Conservation (phyloP, 2,797 vertebrate genomes). For the Poliocrania exsul region DNA sequence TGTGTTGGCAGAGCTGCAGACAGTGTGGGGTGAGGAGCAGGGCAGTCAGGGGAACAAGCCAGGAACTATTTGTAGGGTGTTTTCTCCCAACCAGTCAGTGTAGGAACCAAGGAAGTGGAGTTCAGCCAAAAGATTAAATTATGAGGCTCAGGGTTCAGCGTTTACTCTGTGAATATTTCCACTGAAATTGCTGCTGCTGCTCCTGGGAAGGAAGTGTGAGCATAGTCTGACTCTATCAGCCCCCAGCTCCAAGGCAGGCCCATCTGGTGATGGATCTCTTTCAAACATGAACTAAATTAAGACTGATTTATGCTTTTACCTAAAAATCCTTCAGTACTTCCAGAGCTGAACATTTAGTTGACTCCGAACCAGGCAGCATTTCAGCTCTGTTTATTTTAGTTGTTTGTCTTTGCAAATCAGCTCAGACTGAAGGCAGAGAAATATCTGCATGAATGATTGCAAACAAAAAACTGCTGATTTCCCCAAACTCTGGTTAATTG, state of each 20-base stretch:
- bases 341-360: slow-evolving; percentile 3
- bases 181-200: neutral
- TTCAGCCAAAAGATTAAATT: neutral
- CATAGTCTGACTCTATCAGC: neutral
- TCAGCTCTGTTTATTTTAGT: slow-evolving; percentile 49
- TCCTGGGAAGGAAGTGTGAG: neutral
- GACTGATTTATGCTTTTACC: neutral
- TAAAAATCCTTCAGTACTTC: neutral
- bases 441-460: slow-evolving; percentile 51
- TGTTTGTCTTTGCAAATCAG: slow-evolving; percentile 51
- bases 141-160: neutral
- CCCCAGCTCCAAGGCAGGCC: neutral
- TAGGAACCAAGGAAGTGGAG: neutral
- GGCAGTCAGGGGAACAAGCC: neutral
- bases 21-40: neutral
- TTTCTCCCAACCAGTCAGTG: neutral
- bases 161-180: neutral
- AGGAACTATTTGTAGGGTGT: neutral
- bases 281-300: slow-evolving; percentile 7
- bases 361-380: neutral
- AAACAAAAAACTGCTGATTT: slow-evolving; percentile 57
- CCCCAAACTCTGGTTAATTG: slow-evolving; percentile 35
- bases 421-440: slow-evolving; percentile 39
- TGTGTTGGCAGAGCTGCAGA: neutral
- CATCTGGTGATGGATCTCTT: slow-evolving; percentile 36